Conservation (phyloP, 2,113 vertebrate genomes). For the Apodemus sylvaticus region DNA sequence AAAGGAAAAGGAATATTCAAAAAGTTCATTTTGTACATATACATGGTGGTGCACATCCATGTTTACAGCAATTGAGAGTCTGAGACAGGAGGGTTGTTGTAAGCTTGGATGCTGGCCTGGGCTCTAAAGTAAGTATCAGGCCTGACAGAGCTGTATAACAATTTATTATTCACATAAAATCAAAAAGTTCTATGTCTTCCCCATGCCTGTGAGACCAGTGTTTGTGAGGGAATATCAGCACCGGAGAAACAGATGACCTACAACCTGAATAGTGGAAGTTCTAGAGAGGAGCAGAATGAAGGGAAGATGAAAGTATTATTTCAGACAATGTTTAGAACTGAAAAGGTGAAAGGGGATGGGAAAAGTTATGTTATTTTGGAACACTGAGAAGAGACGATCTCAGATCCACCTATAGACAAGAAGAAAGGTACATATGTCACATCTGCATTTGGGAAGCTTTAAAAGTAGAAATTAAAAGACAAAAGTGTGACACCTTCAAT, state of each 20-base stretch:
- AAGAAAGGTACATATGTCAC: neutral
- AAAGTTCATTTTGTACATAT: no score
- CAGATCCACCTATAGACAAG: neutral
- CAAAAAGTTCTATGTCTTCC: neutral
- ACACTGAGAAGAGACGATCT: neutral
- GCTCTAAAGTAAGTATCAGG: neutral
- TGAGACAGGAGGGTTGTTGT: neutral
- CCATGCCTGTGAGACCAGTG: neutral
- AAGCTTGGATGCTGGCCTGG: no score
- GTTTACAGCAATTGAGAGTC: neutral
- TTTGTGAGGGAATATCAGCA: neutral
- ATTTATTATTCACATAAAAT: neutral
- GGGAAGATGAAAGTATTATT: neutral
- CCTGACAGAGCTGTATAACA: neutral
- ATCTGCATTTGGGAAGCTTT: neutral
- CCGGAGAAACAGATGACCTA: neutral
- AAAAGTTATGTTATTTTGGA: neutral
- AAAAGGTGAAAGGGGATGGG: neutral
- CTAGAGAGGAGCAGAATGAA: neutral
- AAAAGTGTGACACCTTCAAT: neutral
- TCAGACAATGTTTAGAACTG: neutral
- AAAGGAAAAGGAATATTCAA: neutral
- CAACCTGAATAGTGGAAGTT: neutral
- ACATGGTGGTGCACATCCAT: neutral
- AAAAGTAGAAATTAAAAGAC: neutral